Evolutionary conservation across 2,797 vertebrate genomes (phyloP).

Genomic region (Argentina silus): DNA sequence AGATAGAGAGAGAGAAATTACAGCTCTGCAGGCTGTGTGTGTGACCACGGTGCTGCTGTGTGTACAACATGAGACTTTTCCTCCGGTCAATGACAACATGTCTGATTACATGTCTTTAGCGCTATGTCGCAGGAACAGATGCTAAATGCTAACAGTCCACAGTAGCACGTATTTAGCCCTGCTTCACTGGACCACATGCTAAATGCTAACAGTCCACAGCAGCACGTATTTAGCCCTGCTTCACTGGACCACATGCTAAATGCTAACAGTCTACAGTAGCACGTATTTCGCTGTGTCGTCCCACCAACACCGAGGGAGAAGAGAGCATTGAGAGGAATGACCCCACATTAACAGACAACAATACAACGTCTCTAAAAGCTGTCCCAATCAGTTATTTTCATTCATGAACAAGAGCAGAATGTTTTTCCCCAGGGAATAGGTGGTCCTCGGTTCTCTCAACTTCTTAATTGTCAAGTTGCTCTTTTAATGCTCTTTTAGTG

Average conservation of each 20-base stretch:
- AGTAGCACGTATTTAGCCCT: not conserved
- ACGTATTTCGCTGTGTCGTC: not conserved
- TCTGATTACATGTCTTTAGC: constrained; percentile 36
- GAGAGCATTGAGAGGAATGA: not conserved
- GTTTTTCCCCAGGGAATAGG: not conserved
- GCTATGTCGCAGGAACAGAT: constrained; percentile 26
- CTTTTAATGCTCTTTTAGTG: not conserved
- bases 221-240: not conserved
- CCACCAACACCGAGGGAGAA: too few species aligned
- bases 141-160: not conserved
- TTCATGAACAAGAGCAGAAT: not conserved
- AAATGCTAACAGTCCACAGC: constrained; percentile 5
- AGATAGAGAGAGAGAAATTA: constrained; percentile 48
- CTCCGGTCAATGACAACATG: constrained; percentile 37
- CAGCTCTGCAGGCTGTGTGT: constrained; percentile 44
- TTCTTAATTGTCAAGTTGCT: constrained; percentile 8
- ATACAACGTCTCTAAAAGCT: not conserved
- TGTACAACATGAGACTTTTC: constrained; percentile 36
- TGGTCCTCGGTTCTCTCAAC: not conserved
- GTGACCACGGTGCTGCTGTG: constrained; percentile 31
- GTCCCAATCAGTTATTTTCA: not conserved
- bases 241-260: constrained; percentile 13
- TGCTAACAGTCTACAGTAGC: not conserved
- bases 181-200: constrained; percentile 13
- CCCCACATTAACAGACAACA: not conserved